Evolutionary conservation across 2,113 vertebrate genomes (phyloP).

Genomic region (Ctenomys sociabilis): DNA sequence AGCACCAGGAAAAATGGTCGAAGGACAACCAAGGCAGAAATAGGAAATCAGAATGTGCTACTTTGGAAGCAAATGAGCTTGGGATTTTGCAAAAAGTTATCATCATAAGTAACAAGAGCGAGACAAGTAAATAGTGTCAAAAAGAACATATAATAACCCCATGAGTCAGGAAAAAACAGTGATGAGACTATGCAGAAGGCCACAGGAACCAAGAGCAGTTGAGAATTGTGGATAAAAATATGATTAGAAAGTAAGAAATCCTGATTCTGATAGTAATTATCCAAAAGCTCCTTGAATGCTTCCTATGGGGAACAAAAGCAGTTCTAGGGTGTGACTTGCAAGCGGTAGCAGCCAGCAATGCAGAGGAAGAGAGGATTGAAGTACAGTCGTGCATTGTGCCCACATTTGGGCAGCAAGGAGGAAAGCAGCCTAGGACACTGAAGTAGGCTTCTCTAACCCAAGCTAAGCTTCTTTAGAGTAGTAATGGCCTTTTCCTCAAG

Average conservation of each 20-base stretch:
- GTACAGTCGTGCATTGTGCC: background rate
- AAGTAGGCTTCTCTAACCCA: background rate
- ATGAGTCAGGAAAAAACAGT: background rate
- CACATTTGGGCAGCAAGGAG: background rate
- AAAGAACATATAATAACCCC: background rate
- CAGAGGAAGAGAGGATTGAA: background rate
- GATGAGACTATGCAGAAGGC: slow-evolving; percentile 15
- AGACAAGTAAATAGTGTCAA: background rate
- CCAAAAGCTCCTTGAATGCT: background rate
- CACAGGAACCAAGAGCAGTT: background rate
- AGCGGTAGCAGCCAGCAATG: background rate
- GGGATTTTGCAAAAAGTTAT: background rate
- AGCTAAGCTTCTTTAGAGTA: background rate
- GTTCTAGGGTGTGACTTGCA: background rate
- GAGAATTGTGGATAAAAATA: slow-evolving; percentile 32
- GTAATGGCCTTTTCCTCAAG: background rate
- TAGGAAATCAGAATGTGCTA: slow-evolving; percentile 10
- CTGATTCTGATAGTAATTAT: background rate
- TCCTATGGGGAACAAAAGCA: background rate
- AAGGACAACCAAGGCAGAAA: background rate
- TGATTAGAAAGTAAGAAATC: background rate
- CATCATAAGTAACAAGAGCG: background rate
- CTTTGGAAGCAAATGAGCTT: background rate
- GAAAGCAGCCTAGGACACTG: background rate
- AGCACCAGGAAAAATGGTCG: background rate